Conservation (phyloP, 1,140 invertebrate genomes). For the Planococcus citri region DNA sequence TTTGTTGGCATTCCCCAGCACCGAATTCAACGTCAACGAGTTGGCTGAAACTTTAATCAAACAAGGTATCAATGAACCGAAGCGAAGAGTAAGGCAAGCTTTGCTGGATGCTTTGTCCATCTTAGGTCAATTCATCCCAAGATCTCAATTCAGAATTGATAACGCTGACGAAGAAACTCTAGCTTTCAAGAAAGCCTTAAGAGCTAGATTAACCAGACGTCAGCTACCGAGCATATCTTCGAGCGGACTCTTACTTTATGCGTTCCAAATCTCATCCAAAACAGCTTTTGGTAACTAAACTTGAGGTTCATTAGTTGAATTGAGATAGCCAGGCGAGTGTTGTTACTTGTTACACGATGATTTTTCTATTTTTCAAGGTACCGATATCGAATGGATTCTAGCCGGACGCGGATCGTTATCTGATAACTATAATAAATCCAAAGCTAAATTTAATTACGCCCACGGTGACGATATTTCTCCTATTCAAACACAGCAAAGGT, state of each 20-base stretch:
- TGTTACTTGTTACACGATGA: no score
- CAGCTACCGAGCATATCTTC: conserved; percentile 48
- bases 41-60: conserved; percentile 40
- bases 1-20: conserved; percentile 63
- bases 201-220: conserved; percentile 46
- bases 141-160: conserved; percentile 24
- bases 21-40: conserved; percentile 55
- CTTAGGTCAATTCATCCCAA: conserved; percentile 51
- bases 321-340: no score
- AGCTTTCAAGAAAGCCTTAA: conserved; percentile 24
- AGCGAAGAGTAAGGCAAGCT: conserved; percentile 57
- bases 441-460: background rate
- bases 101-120: conserved; percentile 67
- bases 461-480: background rate
- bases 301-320: no score
- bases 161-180: conserved; percentile 6
- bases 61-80: conserved; percentile 25
- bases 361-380: background rate
- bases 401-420: background rate
- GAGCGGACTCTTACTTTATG: conserved; percentile 57
- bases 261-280: conserved; percentile 37
- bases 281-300: background rate
- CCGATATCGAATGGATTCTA: conserved; percentile 13
- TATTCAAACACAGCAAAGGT: background rate
- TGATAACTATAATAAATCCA: background rate